Base-by-base conservation (phyloP, 2,113 vertebrate genomes). In the Malurus melanocephalus region DNA sequence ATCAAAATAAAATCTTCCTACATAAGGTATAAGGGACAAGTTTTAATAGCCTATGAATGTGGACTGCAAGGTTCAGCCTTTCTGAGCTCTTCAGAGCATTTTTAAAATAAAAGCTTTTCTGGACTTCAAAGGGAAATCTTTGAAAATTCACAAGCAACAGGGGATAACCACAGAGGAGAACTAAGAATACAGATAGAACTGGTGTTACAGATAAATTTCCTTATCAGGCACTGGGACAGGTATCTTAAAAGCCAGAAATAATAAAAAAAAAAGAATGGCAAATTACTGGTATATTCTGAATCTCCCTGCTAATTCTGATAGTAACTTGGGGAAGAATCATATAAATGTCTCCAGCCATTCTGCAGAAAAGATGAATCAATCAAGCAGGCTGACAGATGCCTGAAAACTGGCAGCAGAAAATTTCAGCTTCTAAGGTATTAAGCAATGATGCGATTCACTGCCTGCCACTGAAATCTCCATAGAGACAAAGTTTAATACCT, bases 31-130 rank as follows among this genome's bases (percentile, higher is more conserved):
- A 87, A 79, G 73, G 51, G 45, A 79, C 51, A 87, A 62, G 30
- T 88, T 92, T 76, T 59, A 93, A 88, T 38, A 85, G 49, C 32
- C 80, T 85, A 14, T 51, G 62, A 51, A 38, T 35, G 35, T 4
- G 22, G 74, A 85, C 60, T 64, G 38, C 40, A 88, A 94, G n/a
- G 65, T 81, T 55, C 62, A 84, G 74, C 48, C 62, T 79, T 91
- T 88, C 51, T 48, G 74, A 79, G 55, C 51, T 88, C 52, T 82
- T 94, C 84, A 86, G 46, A 91, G 35, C 13, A 33, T 78, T 88
- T 55, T 62, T 76, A 87, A 94, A 94, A 93, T 35, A 90, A 91
- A 93, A 91, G 86, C 66, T 42, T 90, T 81, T 62, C 48, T 69
- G n/a, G 27, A 87, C 74, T 94, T 94, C 80, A 91, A 91, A 88